A percentile compares a stretch with the other conserved stretches of the same genome.
These are phyloP conservation scores for Aleiodes testaceus DNA, from an alignment of 2,888 invertebrate genomes.

Conservation along the genomic window DNA sequence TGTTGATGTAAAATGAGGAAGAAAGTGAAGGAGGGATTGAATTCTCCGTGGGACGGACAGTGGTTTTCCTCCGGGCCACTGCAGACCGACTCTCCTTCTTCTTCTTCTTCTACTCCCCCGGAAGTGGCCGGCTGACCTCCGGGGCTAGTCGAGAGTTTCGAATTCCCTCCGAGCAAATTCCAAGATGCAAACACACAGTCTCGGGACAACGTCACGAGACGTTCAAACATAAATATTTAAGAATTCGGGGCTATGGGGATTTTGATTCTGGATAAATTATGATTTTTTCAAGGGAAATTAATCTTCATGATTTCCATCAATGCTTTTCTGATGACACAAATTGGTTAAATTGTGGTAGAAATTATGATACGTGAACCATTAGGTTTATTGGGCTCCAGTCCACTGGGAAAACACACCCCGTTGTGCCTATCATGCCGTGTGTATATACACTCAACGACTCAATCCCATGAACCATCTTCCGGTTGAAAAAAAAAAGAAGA, in stretches of 20 bases:
- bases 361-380: slow-evolving; percentile 26
- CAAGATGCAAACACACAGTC: slow-evolving; percentile 34
- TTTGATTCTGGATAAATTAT: background rate
- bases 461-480: slow-evolving; percentile 56
- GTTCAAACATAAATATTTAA: slow-evolving; percentile 1
- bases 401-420: slow-evolving; percentile 41
- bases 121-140: slow-evolving; percentile 42
- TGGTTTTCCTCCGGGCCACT: slow-evolving; percentile 45
- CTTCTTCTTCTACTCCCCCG: slow-evolving; percentile 39
- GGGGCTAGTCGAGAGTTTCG: slow-evolving; percentile 58
- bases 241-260: background rate
- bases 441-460: slow-evolving; percentile 55
- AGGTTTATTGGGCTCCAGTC: slow-evolving; percentile 40
- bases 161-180: slow-evolving; percentile 38
- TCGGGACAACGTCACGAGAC: background rate
- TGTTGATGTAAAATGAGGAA: slow-evolving; percentile 30
- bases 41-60: slow-evolving; percentile 54
- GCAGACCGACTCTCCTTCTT: slow-evolving; percentile 29
- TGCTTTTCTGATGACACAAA: background rate
- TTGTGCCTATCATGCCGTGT: slow-evolving; percentile 41
- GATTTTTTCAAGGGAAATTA: background rate
- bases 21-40: slow-evolving; percentile 43
- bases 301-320: background rate
- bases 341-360: slow-evolving; percentile 17
- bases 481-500: slow-evolving; percentile 24